Evolutionary conservation across 2,113 vertebrate species (phyloP), one percentile per base, ranked within the genome.

Genomic region (Sphyrna mokarran): DNA sequence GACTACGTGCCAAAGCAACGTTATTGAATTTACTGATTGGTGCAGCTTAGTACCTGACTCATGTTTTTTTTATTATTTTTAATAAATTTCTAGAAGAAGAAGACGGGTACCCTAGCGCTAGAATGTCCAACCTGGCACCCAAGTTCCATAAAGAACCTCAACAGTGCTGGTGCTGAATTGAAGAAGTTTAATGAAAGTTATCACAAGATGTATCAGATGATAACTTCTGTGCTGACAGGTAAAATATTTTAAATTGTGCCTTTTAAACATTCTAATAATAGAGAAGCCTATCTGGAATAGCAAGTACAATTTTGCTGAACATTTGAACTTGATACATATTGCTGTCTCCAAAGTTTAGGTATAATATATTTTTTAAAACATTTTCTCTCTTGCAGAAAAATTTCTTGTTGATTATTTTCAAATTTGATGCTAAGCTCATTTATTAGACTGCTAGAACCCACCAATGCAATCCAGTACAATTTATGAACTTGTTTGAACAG

Each of bases 161-260:
- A 95, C 33, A 96, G 96, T 2, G 96, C 97, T n/a, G 97, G 98
- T 37, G 95, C 95, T 10, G 97, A 97, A 83, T 97, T 98, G n/a
- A 97, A 98, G 96, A 97, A 98, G 96, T 96, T 99, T 93, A 98
- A 98, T 96, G 97, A 97, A 37, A 98, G 98, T 94, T 95, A 98
- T 70, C 96, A 96, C 95, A 97, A 98, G 96, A 96, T 98, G 69
- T 96, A 97, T 96, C 97, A 97, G 2, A 97, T 97, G 18, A 95
- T 98, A 96, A 97, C 97, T 95, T 96, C 96, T n/a, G 66, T 96
- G 0, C 96, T 99, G 40, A 97, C 96, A 98, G 99, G 99, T 99
- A 97, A 61, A 95, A 69, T 7, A 0, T 70, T 85, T 0, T 26
- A 72, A 20, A 95, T 90, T 87, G 76, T 93, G 6, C 43, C 63